phyloP scores from a whole-genome alignment of 2,113 vertebrate genomes.

The Cynoglossus semilaevis region DNA sequence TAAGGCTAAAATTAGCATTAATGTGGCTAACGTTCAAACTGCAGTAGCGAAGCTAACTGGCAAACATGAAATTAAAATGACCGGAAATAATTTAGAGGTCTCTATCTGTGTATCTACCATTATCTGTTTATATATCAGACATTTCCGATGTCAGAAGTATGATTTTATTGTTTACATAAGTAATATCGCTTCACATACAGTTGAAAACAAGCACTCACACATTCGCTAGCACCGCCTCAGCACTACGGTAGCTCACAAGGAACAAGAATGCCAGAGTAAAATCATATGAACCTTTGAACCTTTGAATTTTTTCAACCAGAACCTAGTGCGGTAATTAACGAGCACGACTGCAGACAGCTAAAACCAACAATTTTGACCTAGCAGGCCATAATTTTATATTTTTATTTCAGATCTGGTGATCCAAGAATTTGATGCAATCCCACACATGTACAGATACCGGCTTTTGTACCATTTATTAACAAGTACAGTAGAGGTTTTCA shows the following conservation, averaged over 20 bases:
- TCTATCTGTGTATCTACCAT: neutral
- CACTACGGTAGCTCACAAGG: conserved; percentile 54
- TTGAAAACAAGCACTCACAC: conserved; percentile 64
- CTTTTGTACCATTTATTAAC: too few relatives aligned
- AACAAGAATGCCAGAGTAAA: conserved; percentile 5
- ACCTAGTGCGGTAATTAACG: too few relatives aligned
- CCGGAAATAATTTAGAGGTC: neutral
- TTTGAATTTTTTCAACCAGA: too few relatives aligned
- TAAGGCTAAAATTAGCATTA: conserved; percentile 49
- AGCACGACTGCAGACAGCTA: too few relatives aligned
- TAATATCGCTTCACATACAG: neutral
- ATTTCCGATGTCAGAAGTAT: neutral
- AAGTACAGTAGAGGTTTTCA: too few relatives aligned
- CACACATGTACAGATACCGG: too few relatives aligned
- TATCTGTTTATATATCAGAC: neutral
- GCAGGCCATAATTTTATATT: too few relatives aligned
- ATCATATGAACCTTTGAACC: too few relatives aligned
- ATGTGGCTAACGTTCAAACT: conserved; percentile 47
- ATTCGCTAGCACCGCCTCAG: conserved; percentile 55
- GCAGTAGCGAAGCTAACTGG: conserved; percentile 20
- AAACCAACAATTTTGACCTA: too few relatives aligned
- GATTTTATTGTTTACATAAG: neutral
- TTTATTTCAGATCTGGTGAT: too few relatives aligned
- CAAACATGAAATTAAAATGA: too few relatives aligned
- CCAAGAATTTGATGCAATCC: too few relatives aligned